Evolutionary conservation across 2,797 vertebrate genomes (phyloP), one percentile per base, ranked within the genome.

Genomic region (Pogonophryne albipinna): DNA sequence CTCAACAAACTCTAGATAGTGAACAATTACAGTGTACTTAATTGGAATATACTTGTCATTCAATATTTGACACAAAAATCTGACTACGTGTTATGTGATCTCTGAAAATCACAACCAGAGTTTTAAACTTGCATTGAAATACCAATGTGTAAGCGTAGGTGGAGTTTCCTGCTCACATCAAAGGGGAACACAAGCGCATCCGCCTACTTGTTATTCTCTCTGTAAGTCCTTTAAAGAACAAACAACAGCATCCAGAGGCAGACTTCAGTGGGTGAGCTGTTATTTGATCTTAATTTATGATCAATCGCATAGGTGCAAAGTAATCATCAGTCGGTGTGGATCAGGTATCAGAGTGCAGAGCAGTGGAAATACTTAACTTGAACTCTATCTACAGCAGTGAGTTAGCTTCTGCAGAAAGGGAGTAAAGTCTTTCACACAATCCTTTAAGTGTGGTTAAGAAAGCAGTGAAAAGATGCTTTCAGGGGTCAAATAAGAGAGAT

Each of bases 271-370:
- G 51, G 45, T 23, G 53, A 15, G 5, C 27, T 63, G 49, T 68
- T 55, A 59, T 80, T 75, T 84, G 58, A 79, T 79, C 58, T 9
- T 74, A 57, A 76, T 71, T 68, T 19, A 51, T 31, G 49, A 76
- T 74, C 56, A 63, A 9, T 38, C 52, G 31, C n/a, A 52, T 17
- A 19, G 52, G 34, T 60, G 27, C 45, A 38, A 58, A 56, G 49
- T 38, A 78, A 71, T 70, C 41, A 20, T 41, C 34, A 19, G 19
- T 56, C 41, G 44, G 16, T 12, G 45, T 66, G 67, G 31, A 57
- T 69, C 44, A 50, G 56, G 53, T 52, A 13, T 69, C 45, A 52
- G 41, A 53, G 46, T 23, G 74, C 42, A 12, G 27, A 63, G 62
- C 23, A 2, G 16, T 38, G 44, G 19, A 66, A 70, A 66, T 10